Base-by-base conservation (phyloP, 2,888 invertebrate species). In the Euclidia mi region DNA sequence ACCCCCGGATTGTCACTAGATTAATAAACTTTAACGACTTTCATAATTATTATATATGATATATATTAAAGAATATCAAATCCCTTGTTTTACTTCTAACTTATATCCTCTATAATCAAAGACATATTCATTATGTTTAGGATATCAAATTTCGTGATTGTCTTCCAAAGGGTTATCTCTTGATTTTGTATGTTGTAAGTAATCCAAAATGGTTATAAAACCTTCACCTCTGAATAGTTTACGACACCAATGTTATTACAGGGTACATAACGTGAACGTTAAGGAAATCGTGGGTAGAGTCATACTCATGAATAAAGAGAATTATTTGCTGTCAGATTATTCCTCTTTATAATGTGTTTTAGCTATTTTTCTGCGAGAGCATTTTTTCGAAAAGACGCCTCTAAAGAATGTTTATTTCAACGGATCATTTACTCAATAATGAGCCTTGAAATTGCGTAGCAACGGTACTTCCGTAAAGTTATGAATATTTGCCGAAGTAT, bases 1-100 rank as follows among this genome's bases (percentile, higher is more conserved):
- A 66, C n/a, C n/a, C 66, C 75, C 66, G 64, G 64, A 77, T 66
- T 65, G 46, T 58, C 65, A 69, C 60, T 64, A 62, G 53, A 63
- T 65, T 64, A 53, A 62, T 63, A 67, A 68, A 73, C 60, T 72
- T 63, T 53, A 65, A 66, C 63, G 53, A 62, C 52, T 70, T 57
- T 20, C 48, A 44, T 57, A 49, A 12, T 14, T 34, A 12, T 56
- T 34, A 34, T 3, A 12, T 43, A 47, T 59, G 29, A 42, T 56
- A 48, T 41, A 34, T 37, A 15, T 2, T 6, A 34, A 34, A 14
- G 2, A 7, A 10, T 6, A 25, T 7, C 4, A 11, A 12, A 29
- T 29, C 29, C 29, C 12, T 14, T 6, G 14, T 34, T 25, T 25
- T 6, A 7, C 20, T 25, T 14, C 4, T 7, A 14, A 34, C 7